A percentile compares a stretch with the other conserved stretches of the same genome.
These are phyloP conservation scores for Dascillus cervinus DNA, from an alignment of 2,888 invertebrate species.

Conservation along the genomic window DNA sequence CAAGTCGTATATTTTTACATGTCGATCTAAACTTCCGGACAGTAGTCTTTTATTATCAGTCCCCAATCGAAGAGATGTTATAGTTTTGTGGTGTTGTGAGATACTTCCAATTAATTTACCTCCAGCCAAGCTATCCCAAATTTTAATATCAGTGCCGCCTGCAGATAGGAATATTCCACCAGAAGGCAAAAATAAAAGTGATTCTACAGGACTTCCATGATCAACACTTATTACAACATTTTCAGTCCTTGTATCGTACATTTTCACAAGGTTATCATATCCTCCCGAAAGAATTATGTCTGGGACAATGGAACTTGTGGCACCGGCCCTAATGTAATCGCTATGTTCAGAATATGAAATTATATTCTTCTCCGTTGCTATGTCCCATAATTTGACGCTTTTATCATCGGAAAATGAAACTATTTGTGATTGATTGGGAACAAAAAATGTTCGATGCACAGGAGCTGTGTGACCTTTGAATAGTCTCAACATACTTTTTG, in stretches of 20 bases:
- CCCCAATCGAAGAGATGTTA: conserved; percentile 78
- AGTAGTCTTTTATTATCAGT: conserved; percentile 75
- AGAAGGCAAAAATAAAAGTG: conserved; percentile 77
- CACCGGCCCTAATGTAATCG: conserved; percentile 82
- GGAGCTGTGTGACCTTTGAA: conserved; percentile 79
- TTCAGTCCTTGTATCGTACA: conserved; percentile 77
- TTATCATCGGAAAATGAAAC: conserved; percentile 90
- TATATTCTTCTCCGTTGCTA: conserved; percentile 70
- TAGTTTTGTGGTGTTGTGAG: conserved; percentile 91
- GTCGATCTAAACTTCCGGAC: conserved; percentile 87
- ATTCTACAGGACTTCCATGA: conserved; percentile 87
- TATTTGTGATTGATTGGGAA: conserved; percentile 68
- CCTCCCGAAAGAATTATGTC: conserved; percentile 77
- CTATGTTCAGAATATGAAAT: conserved; percentile 58
- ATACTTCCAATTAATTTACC: conserved; percentile 78
- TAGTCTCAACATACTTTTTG: conserved; percentile 71
- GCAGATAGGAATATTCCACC: conserved; percentile 88
- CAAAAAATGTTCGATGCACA: conserved; percentile 77
- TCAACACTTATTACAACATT: conserved; percentile 65
- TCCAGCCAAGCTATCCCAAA: conserved; percentile 89
- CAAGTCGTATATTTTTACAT: conserved; percentile 88
- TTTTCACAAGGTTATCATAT: conserved; percentile 80
- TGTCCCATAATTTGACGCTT: conserved; percentile 82
- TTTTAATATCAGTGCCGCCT: conserved; percentile 82
- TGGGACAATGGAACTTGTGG: conserved; percentile 65